Evolutionary conservation across 2,888 invertebrate genomes (phyloP), one percentile per base, ranked within the genome.

Genomic region (Ernsta delagoae): DNA sequence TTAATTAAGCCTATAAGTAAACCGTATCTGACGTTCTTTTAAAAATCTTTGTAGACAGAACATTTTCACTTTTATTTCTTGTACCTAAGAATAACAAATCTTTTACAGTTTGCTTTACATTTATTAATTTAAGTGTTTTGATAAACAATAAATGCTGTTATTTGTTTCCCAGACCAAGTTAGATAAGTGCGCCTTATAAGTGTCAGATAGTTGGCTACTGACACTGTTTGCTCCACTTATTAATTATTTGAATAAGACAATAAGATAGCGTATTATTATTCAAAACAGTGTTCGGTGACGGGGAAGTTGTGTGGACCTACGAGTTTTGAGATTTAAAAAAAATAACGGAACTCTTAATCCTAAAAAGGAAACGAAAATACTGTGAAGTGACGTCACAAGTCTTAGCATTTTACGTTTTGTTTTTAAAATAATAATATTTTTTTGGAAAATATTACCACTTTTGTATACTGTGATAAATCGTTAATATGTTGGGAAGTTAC

Each of bases 61-160:
- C 2, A 31, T 31, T 31, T 31, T 31, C 31, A 31, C 31, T 31
- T 31, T 31, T 31, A 31, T 31, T 31, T 2, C 31, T 31, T 3
- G 31, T 31, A 31, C 39, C 8, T 39, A 39, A 39, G 1, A 39
- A 39, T 7, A 39, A 39, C 39, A 39, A 39, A 16, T 16, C 16
- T 16, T 16, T 16, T 16, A 16, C 16, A 16, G 16, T 16, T 16
- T 16, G 16, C 16, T 16, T 16, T 16, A 16, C 16, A 16, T 16
- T 16, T 1, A 16, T 16, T 16, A 16, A 1, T 39, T 61, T 41
- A 65, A 50, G 59, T 59, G 24, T 9, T 11, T 41, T 24, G 63
- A 59, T 65, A 65, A 65, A 59, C 59, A 31, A 6, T 39, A 48
- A 65, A 48, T 65, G 59, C 31, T 65, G 48, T 65, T 65, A 65